Conservation (phyloP, 2,113 vertebrate species). For the Mesembrinibis cayennensis region DNA sequence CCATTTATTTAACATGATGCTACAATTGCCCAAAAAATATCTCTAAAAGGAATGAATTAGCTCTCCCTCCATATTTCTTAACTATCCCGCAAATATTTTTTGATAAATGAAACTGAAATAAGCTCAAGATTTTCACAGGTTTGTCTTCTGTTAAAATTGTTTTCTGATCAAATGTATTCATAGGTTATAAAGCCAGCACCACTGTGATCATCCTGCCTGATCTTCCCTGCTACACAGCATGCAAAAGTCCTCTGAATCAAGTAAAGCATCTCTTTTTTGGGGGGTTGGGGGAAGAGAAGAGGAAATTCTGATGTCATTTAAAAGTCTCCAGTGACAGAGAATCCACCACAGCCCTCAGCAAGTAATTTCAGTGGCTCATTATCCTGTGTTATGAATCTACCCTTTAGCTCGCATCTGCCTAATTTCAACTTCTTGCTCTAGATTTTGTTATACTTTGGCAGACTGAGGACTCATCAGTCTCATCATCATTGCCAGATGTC, state of each 20-base stretch:
- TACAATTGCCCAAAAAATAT: not conserved
- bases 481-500: not conserved
- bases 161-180: not conserved
- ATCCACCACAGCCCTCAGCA: not conserved
- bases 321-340: not conserved
- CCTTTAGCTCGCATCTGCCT: not conserved
- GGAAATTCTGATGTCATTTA: not conserved
- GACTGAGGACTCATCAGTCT: not conserved
- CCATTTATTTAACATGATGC: not conserved
- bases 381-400: not conserved
- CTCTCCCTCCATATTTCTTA: not conserved
- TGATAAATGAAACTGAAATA: not conserved
- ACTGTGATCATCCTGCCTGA: not conserved
- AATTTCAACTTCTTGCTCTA: not conserved
- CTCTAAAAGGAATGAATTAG: not conserved
- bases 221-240: not conserved
- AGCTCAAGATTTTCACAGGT: not conserved
- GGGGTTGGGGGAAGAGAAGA: fast-evolving
- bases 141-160: not conserved
- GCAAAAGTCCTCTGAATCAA: not conserved
- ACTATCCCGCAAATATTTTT: not conserved
- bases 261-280: not conserved
- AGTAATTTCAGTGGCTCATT: not conserved
- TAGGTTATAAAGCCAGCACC: not conserved
- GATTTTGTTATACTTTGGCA: not conserved